Evolutionary conservation across 2,797 vertebrate species (phyloP).

Genomic region (Hippopotamyrus pictus): DNA sequence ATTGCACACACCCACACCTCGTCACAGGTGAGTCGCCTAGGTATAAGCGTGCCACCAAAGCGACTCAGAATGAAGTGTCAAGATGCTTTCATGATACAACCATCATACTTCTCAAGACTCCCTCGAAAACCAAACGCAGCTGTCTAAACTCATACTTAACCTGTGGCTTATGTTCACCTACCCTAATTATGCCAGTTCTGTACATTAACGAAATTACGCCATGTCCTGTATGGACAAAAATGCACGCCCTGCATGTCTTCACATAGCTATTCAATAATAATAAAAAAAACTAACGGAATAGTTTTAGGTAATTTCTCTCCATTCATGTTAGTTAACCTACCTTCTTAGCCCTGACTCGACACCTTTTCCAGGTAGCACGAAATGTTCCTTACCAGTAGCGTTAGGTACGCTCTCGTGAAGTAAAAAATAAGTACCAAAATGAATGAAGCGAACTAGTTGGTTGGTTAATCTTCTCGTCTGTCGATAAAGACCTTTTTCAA

Average conservation of each 20-base stretch:
- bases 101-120: background rate
- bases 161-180: background rate
- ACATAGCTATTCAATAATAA: background rate
- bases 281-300: background rate
- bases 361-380: background rate
- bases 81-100: background rate
- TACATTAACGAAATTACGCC: background rate
- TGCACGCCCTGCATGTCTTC: background rate
- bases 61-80: background rate
- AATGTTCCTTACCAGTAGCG: background rate
- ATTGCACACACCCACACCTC: background rate
- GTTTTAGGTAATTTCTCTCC: background rate
- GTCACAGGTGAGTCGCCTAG: background rate
- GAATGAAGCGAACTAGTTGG: background rate
- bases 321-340: background rate
- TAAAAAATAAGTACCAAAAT: background rate
- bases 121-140: background rate
- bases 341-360: background rate
- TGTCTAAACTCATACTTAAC: background rate
- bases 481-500: background rate
- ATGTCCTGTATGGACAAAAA: background rate
- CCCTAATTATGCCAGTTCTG: background rate
- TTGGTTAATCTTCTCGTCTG: background rate
- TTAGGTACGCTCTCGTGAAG: background rate
- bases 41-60: background rate